phyloP scores from a whole-genome alignment of 2,113 vertebrate species.

The Prunella himalayana region DNA sequence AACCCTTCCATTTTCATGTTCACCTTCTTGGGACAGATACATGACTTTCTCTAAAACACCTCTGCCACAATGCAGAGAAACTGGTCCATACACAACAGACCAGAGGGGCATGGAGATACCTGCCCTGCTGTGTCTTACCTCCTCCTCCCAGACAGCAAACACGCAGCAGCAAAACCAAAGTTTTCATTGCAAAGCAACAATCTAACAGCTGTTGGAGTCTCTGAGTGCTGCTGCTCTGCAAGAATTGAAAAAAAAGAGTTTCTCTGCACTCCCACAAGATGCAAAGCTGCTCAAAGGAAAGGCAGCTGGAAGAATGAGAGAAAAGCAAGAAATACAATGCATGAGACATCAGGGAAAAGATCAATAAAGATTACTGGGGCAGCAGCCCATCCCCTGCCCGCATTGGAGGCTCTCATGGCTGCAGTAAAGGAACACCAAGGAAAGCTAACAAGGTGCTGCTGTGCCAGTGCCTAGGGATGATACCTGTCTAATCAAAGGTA shows the following conservation, averaged over 20 bases:
- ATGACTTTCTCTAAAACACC: background rate
- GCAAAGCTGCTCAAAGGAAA: background rate
- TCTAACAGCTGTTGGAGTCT: background rate
- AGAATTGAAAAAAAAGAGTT: background rate
- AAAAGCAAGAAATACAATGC: slow-evolving; percentile 20
- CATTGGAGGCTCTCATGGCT: background rate
- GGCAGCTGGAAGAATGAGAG: background rate
- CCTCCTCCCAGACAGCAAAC: background rate
- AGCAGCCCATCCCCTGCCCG: background rate
- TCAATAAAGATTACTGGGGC: slow-evolving; percentile 57
- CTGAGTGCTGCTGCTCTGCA: background rate
- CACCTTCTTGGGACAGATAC: background rate
- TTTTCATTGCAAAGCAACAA: background rate
- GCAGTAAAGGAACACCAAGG: background rate
- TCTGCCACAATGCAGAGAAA: background rate
- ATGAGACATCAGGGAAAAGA: background rate
- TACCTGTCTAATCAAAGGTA: slow-evolving; percentile 45
- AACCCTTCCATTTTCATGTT: background rate
- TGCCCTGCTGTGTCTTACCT: background rate
- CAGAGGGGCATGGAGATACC: background rate
- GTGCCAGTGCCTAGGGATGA: background rate
- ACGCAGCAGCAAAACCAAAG: background rate
- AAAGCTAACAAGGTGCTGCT: slow-evolving; percentile 9
- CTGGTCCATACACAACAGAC: background rate
- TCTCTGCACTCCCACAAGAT: background rate